A percentile compares a stretch with the other conserved stretches of the same genome.
Conservation (phyloP, 2,113 vertebrate genomes). For the Tiliqua scincoides region DNA sequence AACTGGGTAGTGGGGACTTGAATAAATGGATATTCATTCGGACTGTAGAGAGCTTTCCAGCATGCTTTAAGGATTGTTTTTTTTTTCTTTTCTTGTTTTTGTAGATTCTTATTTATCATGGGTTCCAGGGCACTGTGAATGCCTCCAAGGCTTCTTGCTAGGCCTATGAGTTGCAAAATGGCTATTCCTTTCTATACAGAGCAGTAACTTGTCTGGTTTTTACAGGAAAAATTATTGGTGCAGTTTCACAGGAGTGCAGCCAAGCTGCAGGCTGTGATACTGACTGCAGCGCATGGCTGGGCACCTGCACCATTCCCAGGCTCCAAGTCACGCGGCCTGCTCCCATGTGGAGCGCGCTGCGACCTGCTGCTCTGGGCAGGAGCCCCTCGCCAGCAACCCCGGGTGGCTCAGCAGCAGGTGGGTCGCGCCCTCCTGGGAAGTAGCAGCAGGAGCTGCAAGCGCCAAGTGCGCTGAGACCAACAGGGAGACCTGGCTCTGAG, state of each 20-base stretch:
- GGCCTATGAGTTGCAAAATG: background rate
- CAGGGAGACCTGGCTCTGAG: no score
- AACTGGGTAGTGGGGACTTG: background rate
- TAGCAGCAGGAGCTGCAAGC: no score
- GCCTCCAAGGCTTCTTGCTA: background rate
- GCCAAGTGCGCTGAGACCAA: no score
- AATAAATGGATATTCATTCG: constrained; percentile 9
- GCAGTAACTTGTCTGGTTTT: background rate
- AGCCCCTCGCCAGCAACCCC: no score
- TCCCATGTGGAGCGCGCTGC: no score
- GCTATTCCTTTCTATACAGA: background rate
- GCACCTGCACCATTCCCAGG: no score
- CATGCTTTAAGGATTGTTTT: background rate
- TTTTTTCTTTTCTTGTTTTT: background rate
- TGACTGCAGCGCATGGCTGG: no score
- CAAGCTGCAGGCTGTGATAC: background rate
- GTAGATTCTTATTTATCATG: background rate
- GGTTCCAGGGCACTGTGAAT: background rate
- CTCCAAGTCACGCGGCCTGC: no score
- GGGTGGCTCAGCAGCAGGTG: no score
- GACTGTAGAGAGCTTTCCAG: background rate
- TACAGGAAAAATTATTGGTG: background rate
- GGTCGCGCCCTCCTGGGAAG: no score
- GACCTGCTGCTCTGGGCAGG: no score
- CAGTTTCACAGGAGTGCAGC: background rate